Base-by-base conservation (phyloP, 2,797 vertebrate genomes). In the Gambelia wislizenii region DNA sequence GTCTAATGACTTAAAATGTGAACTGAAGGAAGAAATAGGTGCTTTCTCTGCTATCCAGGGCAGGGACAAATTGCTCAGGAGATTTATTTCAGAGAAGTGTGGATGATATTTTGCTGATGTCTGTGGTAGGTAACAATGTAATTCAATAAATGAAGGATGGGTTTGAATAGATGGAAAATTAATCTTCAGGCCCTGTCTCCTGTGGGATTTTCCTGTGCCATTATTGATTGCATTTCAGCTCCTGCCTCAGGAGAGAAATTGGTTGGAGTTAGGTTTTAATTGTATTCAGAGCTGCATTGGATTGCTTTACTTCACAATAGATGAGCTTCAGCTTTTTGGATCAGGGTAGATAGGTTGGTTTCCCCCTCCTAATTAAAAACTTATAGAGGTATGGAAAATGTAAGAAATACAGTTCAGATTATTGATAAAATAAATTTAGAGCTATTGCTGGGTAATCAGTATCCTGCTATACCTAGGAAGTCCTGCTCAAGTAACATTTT, bases 101-200 rank as follows among this genome's bases (percentile, higher is more conserved):
- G 80, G 87, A 87, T 93, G 83, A 93, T 90, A 93, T 92, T 95
- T 94, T 94, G 83, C 90, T 93, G 92, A 92, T 94, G 85, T 83
- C 39, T 87, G 84, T 84, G 78, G 75, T 93, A 67, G 61, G 76
- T 93, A 93, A 91, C 86, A 94, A 89, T 89, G 39, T 94, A 93
- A 96, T 95, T 93, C 83, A 95, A 36, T 94, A 93, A 95, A 78
- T 81, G 87, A 93, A 92, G 92, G 81, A 87, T 36, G 89, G 86
- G 89, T 96, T 96, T 91, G 82, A 96, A 94, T 91, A 94, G 95
- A 93, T 91, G 90, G 93, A 95, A 97, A 96, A 96, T 96, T 94
- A 96, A 97, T 96, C 90, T 95, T 95, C 91, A 88, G 77, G 83
- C 70, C 89, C 74, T 88, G 2, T 93, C 64, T 96, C 95, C 91